phyloP scores from a whole-genome alignment of 2,113 vertebrate genomes.

The Butorides virescens region DNA sequence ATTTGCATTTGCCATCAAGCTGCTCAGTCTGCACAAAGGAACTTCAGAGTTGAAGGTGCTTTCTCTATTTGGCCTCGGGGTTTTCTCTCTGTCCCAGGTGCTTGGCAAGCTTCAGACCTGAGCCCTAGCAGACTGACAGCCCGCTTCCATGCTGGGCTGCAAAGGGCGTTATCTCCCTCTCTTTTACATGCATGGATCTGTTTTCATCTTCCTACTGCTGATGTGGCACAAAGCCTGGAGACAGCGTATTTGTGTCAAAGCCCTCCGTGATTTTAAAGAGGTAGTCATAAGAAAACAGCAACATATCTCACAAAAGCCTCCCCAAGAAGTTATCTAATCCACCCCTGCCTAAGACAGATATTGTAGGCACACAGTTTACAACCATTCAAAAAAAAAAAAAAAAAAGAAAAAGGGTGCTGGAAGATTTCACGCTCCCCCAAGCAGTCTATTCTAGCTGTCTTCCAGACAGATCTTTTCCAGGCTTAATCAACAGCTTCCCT shows the following conservation, averaged over 20 bases:
- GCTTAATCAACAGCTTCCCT: background rate
- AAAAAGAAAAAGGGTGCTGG: background rate
- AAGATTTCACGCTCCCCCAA: background rate
- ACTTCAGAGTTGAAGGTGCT: background rate
- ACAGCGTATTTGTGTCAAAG: background rate
- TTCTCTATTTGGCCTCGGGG: too few species aligned
- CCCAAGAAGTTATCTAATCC: background rate
- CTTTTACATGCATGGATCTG: background rate
- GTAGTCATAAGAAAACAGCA: background rate
- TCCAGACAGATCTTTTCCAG: background rate
- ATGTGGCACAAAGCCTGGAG: background rate
- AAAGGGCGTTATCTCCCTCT: background rate
- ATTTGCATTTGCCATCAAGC: background rate
- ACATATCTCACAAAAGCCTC: background rate
- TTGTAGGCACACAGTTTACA: background rate
- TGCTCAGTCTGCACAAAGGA: background rate
- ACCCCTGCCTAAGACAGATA: background rate
- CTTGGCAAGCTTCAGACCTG: background rate
- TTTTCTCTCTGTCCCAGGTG: background rate
- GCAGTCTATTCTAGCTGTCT: background rate
- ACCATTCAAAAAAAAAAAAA: background rate
- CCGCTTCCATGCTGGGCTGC: fast-evolving
- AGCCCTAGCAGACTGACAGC: background rate
- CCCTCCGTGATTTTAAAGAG: background rate
- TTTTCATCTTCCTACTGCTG: background rate